phyloP scores from a whole-genome alignment of 2,888 invertebrate genomes.

The Epiblema foenella region DNA sequence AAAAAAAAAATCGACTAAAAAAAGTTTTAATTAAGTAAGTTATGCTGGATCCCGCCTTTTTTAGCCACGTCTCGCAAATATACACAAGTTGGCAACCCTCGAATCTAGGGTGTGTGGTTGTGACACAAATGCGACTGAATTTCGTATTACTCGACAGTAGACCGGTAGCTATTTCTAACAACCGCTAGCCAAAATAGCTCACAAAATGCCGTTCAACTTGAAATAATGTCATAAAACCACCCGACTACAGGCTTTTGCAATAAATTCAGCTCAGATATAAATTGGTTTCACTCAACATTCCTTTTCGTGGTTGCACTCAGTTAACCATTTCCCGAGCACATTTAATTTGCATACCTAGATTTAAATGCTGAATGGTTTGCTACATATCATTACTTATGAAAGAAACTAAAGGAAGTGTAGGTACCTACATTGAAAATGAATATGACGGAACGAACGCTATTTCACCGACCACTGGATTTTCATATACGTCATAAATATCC shows the following conservation, averaged over 20 bases:
- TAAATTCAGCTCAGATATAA: conserved; percentile 22
- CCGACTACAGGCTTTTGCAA: conserved; percentile 15
- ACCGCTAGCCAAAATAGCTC: no score
- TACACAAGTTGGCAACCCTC: no score
- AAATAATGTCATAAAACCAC: no score
- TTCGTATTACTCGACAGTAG: conserved; percentile 1
- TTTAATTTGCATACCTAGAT: neutral
- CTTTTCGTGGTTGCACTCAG: neutral
- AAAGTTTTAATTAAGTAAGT: no score
- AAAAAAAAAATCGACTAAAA: no score
- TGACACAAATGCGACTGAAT: neutral
- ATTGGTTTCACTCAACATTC: conserved; percentile 6
- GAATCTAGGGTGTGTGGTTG: no score
- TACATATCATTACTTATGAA: neutral
- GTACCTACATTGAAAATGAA: neutral
- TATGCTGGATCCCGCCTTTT: no score
- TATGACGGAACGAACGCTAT: neutral
- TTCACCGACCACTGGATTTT: no score
- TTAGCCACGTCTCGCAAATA: no score
- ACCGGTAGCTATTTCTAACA: no score
- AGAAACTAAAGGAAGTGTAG: neutral
- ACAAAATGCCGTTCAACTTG: no score
- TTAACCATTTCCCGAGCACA: neutral
- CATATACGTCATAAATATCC: no score
- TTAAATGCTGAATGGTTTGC: neutral